Evolutionary conservation across 1,140 invertebrate genomes (phyloP).

Genomic region (Hycleus cichorii): DNA sequence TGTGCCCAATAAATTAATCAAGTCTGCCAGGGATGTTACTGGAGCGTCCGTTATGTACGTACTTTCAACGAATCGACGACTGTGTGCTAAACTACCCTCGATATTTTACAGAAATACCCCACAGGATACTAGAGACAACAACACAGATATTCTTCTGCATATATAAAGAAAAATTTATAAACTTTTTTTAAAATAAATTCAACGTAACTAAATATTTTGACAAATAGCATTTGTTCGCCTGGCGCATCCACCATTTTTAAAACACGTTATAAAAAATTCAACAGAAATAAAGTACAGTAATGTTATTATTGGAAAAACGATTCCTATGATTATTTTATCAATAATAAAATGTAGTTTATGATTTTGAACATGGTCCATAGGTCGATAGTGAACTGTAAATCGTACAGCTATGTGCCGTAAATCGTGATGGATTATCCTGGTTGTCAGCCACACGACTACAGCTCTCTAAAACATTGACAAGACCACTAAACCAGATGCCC

Average conservation of each 20-base stretch:
- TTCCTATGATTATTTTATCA: slow-evolving; percentile 1
- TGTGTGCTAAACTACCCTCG: slow-evolving; percentile 9
- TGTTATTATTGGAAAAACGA: not conserved
- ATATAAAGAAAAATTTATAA: too few species aligned
- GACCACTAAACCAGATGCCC: slow-evolving; percentile 18
- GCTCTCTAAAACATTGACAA: slow-evolving; percentile 23
- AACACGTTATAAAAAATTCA: not conserved
- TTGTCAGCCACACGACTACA: slow-evolving; percentile 16
- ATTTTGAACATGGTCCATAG: slow-evolving; percentile 24
- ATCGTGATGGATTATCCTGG: slow-evolving; percentile 35
- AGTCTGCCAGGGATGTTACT: slow-evolving; percentile 18
- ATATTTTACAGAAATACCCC: slow-evolving; percentile 5
- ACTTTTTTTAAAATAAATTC: too few species aligned
- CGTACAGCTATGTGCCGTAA: slow-evolving; percentile 28
- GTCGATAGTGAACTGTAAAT: slow-evolving; percentile 33
- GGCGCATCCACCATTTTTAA: not conserved
- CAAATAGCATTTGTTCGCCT: not conserved
- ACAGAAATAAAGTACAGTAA: not conserved
- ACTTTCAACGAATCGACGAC: slow-evolving; percentile 9
- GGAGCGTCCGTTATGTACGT: slow-evolving; percentile 6
- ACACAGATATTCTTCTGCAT: too few species aligned
- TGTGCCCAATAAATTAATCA: slow-evolving; percentile 28
- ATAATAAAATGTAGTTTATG: slow-evolving; percentile 24
- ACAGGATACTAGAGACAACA: not conserved
- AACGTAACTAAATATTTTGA: slow-evolving; percentile 2